Evolutionary conservation across 1,140 invertebrate genomes (phyloP).

Genomic region (Halesus radiatus): DNA sequence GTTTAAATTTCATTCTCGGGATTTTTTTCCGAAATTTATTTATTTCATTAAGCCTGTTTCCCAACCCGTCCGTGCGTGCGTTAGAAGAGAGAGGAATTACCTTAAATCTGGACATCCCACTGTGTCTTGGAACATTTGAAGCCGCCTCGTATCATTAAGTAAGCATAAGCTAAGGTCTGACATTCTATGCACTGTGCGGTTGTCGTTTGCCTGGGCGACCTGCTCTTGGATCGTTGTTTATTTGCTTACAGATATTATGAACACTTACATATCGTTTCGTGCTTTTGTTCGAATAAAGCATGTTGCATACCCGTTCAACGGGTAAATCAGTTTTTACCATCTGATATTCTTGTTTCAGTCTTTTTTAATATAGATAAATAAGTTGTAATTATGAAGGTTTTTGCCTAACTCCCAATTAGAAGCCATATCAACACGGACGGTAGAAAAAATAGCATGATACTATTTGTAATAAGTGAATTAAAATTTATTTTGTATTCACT

Average conservation of each 20-base stretch:
- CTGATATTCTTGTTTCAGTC: no score
- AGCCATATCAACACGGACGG: no score
- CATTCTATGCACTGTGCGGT: no score
- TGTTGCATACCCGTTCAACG: conserved; percentile 28
- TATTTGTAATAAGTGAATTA: no score
- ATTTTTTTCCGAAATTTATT: not conserved
- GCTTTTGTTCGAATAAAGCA: not conserved
- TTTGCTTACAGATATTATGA: conserved; percentile 42
- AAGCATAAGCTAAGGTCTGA: conserved; percentile 2
- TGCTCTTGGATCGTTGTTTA: conserved; percentile 50
- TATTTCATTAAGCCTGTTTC: conserved; percentile 18
- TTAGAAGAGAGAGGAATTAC: conserved; percentile 4
- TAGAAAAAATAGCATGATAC: no score
- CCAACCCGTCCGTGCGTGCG: not conserved
- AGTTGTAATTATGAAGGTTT: no score
- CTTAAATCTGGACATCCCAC: conserved; percentile 40
- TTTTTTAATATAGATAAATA: no score
- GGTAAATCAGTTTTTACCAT: no score
- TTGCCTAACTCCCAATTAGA: no score
- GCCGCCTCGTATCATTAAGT: conserved; percentile 2
- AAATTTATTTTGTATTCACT: no score
- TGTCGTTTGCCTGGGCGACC: no score
- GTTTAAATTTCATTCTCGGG: conserved; percentile 27
- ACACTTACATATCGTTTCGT: conserved; percentile 33
- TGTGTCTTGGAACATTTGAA: conserved; percentile 25